These are phyloP conservation scores for Poeciliopsis retropinna DNA, from an alignment of 2,113 vertebrate genomes.

Conservation along the genomic window DNA sequence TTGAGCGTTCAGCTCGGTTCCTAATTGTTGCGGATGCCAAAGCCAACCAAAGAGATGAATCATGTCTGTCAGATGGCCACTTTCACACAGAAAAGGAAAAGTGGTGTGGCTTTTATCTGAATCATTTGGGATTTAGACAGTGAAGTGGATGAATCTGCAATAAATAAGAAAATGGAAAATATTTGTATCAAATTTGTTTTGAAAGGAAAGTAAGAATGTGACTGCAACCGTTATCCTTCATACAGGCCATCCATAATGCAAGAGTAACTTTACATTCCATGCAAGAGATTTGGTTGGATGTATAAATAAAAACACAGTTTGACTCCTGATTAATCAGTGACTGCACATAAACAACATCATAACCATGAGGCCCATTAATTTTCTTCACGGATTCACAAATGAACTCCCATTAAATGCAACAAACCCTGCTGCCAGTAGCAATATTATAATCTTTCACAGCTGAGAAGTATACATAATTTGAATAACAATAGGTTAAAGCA, in stretches of 20 bases:
- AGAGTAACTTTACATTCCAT: conserved; percentile 43
- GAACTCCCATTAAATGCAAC: conserved; percentile 40
- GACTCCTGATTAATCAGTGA: conserved; percentile 55
- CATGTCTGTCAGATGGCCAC: conserved; percentile 49
- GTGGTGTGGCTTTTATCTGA: conserved; percentile 17
- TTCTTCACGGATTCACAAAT: conserved; percentile 22
- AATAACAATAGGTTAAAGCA: conserved; percentile 69
- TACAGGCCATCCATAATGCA: conserved; percentile 24
- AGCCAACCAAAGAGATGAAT: conserved; percentile 30
- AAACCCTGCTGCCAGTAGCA: conserved; percentile 56
- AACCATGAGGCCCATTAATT: conserved; percentile 53
- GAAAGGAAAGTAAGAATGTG: conserved; percentile 37
- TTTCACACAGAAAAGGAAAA: conserved; percentile 33
- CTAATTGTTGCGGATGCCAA: conserved; percentile 7
- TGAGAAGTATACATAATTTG: conserved; percentile 60
- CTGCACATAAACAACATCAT: conserved; percentile 57
- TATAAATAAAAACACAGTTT: conserved; percentile 15
- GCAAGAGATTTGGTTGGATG: conserved; percentile 11
- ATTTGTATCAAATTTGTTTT: conserved; percentile 43
- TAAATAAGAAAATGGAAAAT: conserved; percentile 4
- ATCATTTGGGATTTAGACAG: conserved; percentile 45
- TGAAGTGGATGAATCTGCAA: conserved; percentile 4
- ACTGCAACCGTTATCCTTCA: conserved; percentile 39
- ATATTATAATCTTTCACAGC: conserved; percentile 64
- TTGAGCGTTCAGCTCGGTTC: background rate